Base-by-base conservation (phyloP, 2,888 invertebrate genomes). In the Lapara coniferarum region DNA sequence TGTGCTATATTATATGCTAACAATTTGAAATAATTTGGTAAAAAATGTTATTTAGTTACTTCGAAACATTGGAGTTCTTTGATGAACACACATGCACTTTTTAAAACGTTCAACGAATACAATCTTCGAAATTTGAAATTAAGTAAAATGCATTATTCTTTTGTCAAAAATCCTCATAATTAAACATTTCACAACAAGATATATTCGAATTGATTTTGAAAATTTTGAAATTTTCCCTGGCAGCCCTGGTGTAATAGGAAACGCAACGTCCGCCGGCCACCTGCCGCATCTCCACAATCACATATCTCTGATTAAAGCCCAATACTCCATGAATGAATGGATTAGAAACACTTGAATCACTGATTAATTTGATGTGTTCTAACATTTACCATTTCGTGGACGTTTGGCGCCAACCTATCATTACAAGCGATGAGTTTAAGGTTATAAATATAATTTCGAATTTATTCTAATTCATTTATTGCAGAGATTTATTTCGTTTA, bases 191-290 rank as follows among this genome's bases (percentile, higher is more conserved):
- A 37, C 4, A 53, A 16, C 0, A 16, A 6, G 7, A 16, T 16
- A 2, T 7, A 19, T 55, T 4, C 2, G 14, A 55, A 19, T 55
- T 19, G 19, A n/a, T 53, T 25, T 44, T 55, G 10, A 6, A 44
- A n/a, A n/a, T n/a, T n/a, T n/a, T 1, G 51, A 30, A 63, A 52
- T 19, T 49, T 16, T 13, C 0, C 80, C 82, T 82, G 49, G 72
- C 73, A 76, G 74, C 78, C 76, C 75, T 90, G 88, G 89, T 91
- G 91, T 91, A 93, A 93, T 92, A 91, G 90, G 92, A 92, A 89
- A 90, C 85, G 81, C 80, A 78, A 80, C 77, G 81, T 78, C 78
- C 80, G 80, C 75, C 70, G 71, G 74, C 86, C 91, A 90, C 88
- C 91, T 91, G 90, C 89, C 78, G 77, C 71, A 73, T 72, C 75